A percentile compares a stretch with the other conserved stretches of the same genome.
Evolutionary conservation across 2,797 vertebrate species (phyloP).

Genomic region (Nyctibius grandis): DNA sequence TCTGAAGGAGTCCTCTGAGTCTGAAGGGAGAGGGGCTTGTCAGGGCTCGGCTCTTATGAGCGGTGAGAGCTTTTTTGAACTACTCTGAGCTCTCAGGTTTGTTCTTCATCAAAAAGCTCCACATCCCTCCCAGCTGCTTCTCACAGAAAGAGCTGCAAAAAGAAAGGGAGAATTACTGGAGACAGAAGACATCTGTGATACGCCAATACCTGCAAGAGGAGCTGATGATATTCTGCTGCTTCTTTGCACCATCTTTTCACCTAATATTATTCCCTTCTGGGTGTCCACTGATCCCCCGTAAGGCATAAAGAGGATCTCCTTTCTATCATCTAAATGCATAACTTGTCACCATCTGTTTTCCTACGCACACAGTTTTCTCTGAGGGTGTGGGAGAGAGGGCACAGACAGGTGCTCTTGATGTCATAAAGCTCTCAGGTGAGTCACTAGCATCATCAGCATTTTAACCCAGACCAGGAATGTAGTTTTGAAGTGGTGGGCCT

Average conservation of each 20-base stretch:
- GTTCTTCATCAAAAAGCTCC: conserved; percentile 18
- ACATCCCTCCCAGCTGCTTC: not conserved
- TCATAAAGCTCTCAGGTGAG: not conserved
- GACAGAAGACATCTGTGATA: not conserved
- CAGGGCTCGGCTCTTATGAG: not conserved
- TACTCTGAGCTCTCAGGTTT: not conserved
- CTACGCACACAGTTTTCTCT: not conserved
- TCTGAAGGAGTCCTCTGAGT: not conserved
- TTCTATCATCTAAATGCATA: not conserved
- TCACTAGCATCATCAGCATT: not conserved
- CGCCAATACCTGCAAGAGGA: not conserved
- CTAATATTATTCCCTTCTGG: not conserved
- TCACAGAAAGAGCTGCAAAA: not conserved
- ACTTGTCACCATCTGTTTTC: not conserved
- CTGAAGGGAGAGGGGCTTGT: not conserved
- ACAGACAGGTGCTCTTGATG: not conserved
- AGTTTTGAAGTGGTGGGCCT: not conserved
- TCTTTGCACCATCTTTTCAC: not conserved
- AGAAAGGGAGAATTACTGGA: not conserved
- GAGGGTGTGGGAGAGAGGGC: not conserved
- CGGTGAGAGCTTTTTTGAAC: not conserved
- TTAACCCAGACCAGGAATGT: not conserved
- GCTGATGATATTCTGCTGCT: not conserved
- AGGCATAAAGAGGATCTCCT: not conserved
- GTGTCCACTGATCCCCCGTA: not conserved